Percentiles rank a stretch among this genome's conserved stretches.
Conservation (phyloP, 2,888 invertebrate species). For the Serripes groenlandicus region DNA sequence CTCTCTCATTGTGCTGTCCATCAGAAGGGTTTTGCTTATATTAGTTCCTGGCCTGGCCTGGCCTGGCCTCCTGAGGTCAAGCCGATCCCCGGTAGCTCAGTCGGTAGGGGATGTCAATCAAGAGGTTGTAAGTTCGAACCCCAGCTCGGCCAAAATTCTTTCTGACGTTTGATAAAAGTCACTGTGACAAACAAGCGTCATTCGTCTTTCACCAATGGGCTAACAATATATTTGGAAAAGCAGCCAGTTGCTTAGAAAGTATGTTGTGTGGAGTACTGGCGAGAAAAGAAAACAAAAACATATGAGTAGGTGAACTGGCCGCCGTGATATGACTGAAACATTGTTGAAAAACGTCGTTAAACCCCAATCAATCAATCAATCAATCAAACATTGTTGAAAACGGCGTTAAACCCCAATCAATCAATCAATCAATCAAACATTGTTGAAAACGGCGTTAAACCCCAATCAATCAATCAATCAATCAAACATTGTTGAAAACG, state of each 20-base stretch:
- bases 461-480: neutral
- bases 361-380: neutral
- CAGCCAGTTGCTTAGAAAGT: neutral
- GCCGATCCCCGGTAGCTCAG: too few relatives aligned
- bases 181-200: too few relatives aligned
- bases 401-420: neutral
- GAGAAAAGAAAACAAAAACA: neutral
- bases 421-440: neutral
- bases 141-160: too few relatives aligned
- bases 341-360: neutral
- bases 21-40: too few relatives aligned
- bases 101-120: too few relatives aligned
- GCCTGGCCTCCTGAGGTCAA: too few relatives aligned
- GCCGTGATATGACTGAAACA: neutral
- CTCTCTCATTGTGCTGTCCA: too few relatives aligned
- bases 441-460: neutral
- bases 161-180: too few relatives aligned
- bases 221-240: neutral
- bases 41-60: too few relatives aligned
- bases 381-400: neutral
- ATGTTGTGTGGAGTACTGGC: neutral
- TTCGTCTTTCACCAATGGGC: too few relatives aligned
- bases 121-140: too few relatives aligned
- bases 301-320: neutral
- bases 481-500: neutral